phyloP scores from a whole-genome alignment of 2,888 invertebrate species.

The Peribatodes rhomboidaria region DNA sequence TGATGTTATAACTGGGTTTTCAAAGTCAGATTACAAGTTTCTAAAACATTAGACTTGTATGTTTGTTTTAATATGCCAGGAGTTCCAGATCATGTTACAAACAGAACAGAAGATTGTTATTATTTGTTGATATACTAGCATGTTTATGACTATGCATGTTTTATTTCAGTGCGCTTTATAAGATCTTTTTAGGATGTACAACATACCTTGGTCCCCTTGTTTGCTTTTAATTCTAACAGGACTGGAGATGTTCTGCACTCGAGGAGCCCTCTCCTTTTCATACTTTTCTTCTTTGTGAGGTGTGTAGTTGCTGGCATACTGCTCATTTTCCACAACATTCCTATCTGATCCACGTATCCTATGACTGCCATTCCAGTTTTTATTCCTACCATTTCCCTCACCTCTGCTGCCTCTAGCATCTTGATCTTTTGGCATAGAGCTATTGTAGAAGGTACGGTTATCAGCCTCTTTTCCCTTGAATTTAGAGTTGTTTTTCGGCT shows the following conservation, averaged over 20 bases:
- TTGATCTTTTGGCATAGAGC: slow-evolving; percentile 70
- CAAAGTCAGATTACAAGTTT: too few species aligned
- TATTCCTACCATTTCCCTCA: slow-evolving; percentile 42
- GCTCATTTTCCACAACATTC: slow-evolving; percentile 73
- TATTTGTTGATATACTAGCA: too few species aligned
- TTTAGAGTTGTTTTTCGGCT: slow-evolving; percentile 67
- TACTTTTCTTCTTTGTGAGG: slow-evolving; percentile 59
- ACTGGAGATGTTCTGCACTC: slow-evolving; percentile 61
- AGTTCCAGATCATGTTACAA: too few species aligned
- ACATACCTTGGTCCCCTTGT: slow-evolving; percentile 58
- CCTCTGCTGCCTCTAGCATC: slow-evolving; percentile 70
- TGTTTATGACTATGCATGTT: too few species aligned
- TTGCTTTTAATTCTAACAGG: slow-evolving; percentile 64
- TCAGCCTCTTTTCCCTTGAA: slow-evolving; percentile 72
- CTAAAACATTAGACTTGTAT: too few species aligned
- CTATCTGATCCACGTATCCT: slow-evolving; percentile 66
- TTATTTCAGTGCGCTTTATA: too few species aligned
- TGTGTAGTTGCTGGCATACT: slow-evolving; percentile 74
- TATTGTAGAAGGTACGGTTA: slow-evolving; percentile 77
- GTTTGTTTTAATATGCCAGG: too few species aligned
- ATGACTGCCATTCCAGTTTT: slow-evolving; percentile 73
- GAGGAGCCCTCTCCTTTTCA: slow-evolving; percentile 46
- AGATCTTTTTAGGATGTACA: too few species aligned
- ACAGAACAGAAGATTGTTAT: too few species aligned
- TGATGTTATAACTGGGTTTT: too few species aligned